phyloP scores from a whole-genome alignment of 2,888 invertebrate genomes.

The Plagodis pulveraria region DNA sequence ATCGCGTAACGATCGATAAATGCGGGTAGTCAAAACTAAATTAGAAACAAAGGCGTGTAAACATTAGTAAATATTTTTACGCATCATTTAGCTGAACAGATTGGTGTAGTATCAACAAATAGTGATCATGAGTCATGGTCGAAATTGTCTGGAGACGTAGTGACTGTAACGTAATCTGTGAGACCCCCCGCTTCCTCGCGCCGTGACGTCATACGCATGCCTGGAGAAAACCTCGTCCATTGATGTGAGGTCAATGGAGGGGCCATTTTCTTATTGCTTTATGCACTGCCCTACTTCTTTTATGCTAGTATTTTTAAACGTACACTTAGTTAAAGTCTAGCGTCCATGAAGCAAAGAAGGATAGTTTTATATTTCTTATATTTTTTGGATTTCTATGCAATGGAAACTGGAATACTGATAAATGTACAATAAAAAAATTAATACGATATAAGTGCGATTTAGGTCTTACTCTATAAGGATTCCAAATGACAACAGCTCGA shows the following conservation, averaged over 20 bases:
- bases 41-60: neutral
- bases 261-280: slow-evolving; percentile 39
- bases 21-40: slow-evolving; percentile 13
- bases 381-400: too few relatives aligned
- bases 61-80: slow-evolving; percentile 16
- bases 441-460: too few relatives aligned
- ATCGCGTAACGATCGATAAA: slow-evolving; percentile 20
- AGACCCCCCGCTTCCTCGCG: slow-evolving; percentile 31
- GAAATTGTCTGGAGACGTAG: slow-evolving; percentile 22
- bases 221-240: slow-evolving; percentile 51
- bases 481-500: too few relatives aligned
- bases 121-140: slow-evolving; percentile 27
- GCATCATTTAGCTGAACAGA: slow-evolving; percentile 11
- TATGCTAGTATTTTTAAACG: slow-evolving; percentile 12
- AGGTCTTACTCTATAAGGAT: too few relatives aligned
- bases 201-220: slow-evolving; percentile 61
- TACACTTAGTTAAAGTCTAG: slow-evolving; percentile 1
- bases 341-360: too few relatives aligned
- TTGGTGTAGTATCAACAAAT: slow-evolving; percentile 20
- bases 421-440: too few relatives aligned
- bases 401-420: too few relatives aligned
- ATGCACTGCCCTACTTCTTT: slow-evolving; percentile 36
- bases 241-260: slow-evolving; percentile 51
- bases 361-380: too few relatives aligned
- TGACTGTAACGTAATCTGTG: neutral